Percentiles rank a stretch among this genome's conserved stretches.
Conservation (phyloP, 2,888 invertebrate genomes). For the Xanthorhoe designata region DNA sequence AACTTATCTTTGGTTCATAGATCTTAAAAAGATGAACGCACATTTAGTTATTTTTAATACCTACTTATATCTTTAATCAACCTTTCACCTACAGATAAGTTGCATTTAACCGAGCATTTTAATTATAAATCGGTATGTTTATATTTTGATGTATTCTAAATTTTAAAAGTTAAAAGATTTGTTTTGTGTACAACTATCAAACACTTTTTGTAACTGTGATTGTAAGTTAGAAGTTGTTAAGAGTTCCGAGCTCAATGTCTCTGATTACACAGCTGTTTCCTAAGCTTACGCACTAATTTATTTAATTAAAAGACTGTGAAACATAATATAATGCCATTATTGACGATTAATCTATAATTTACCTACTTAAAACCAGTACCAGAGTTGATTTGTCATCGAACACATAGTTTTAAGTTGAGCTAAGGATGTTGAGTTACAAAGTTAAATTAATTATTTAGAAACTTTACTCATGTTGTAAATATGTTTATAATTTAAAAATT, state of each 20-base stretch:
- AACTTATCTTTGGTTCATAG: constrained; percentile 12
- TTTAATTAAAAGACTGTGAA: constrained; percentile 78
- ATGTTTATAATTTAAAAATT: constrained; percentile 75
- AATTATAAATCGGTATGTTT: constrained; percentile 15
- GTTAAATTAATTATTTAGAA: constrained; percentile 57
- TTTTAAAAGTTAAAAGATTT: constrained; percentile 3
- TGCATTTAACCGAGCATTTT: constrained; percentile 36
- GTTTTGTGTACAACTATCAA: background rate
- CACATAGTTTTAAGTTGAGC: constrained; percentile 51
- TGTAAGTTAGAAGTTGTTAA: constrained; percentile 15
- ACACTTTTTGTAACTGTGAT: constrained; percentile 18
- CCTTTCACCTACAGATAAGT: constrained; percentile 13
- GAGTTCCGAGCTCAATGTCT: constrained; percentile 29
- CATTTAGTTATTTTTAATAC: constrained; percentile 10
- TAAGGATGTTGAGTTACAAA: constrained; percentile 58
- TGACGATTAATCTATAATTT: constrained; percentile 63
- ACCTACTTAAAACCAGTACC: constrained; percentile 48
- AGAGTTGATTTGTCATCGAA: constrained; percentile 54
- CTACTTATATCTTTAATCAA: constrained; percentile 6
- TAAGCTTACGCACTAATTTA: constrained; percentile 64
- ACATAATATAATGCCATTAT: constrained; percentile 76
- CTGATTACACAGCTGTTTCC: constrained; percentile 42
- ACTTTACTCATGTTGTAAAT: constrained; percentile 81
- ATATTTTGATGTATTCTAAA: constrained; percentile 13
- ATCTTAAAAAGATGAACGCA: constrained; percentile 20